These are phyloP conservation scores for Sycophila texana DNA, from an alignment of 2,888 invertebrate species.

Conservation along the genomic window DNA sequence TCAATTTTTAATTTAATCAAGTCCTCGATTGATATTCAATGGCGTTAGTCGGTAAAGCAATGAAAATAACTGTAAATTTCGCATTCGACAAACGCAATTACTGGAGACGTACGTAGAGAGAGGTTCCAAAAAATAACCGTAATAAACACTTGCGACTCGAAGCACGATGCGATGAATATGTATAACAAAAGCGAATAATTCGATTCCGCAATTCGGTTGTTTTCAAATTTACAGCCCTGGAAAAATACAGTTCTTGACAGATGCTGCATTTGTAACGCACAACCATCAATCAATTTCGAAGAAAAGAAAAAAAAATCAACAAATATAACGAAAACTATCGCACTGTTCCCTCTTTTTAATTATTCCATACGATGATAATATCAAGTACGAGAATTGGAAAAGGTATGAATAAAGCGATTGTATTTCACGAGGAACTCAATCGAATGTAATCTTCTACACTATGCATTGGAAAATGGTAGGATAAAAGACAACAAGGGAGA, in stretches of 20 bases:
- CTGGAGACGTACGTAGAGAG: too few relatives aligned
- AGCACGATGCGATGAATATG: constrained; percentile 43
- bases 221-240: constrained; percentile 22
- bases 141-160: neutral
- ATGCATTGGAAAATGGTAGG: neutral
- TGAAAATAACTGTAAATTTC: too few relatives aligned
- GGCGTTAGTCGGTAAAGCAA: too few relatives aligned
- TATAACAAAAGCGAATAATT: constrained; percentile 40
- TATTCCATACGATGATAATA: constrained; percentile 23
- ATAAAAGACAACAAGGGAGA: neutral
- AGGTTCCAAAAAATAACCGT: neutral
- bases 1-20: too few relatives aligned
- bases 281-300: constrained; percentile 50
- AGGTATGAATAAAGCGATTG: constrained; percentile 55
- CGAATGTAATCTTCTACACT: neutral
- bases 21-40: too few relatives aligned
- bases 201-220: constrained; percentile 33
- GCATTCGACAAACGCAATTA: too few relatives aligned
- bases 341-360: too few relatives aligned
- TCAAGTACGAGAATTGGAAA: constrained; percentile 52
- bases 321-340: too few relatives aligned
- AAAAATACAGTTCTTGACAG: neutral
- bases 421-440: constrained; percentile 44
- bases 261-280: constrained; percentile 43
- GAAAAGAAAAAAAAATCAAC: neutral